Evolutionary conservation across 2,113 vertebrate species (phyloP), one percentile per base, ranked within the genome.

Genomic region (Ursus arctos): DNA sequence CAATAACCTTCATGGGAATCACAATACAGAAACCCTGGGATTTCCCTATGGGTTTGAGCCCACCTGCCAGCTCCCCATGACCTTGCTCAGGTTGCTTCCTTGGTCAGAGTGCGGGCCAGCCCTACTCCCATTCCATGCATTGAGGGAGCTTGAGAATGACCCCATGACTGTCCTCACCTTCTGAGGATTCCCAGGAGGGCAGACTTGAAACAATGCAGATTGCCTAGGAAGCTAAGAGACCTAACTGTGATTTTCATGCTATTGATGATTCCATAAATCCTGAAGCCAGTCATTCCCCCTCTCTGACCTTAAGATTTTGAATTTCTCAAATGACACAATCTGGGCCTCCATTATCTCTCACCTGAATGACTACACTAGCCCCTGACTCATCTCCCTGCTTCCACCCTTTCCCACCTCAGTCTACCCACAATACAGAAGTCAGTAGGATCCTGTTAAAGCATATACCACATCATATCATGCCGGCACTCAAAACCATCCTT

Each of bases 241-340:
- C 31, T 33, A 21, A 26, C 10, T 88, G 5, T 88, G 24, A 6
- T 93, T 59, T 51, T 36, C 65, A 40, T 1, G 9, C 87, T 63
- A 36, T 28, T 26, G 80, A 28, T 61, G 77, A 80, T 71, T 22
- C 33, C 36, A 10, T 83, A 63, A 88, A 57, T 93, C 40, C 61
- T 7, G 31, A 12, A 36, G 13, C 59, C 22, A 88, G 18, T 74
- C 18, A 47, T 33, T 92, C 69, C 40, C 11, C 13, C 24, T 74
- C 92, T 63, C 90, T 91, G 53, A 74, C 15, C 26, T 91, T 93
- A 24, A 96, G 36, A 69, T 76, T 96, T 96, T 92, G n/a, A 59
- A 12, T 91, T 88, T 93, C 49, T 79, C 92, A 57, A 83, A 84
- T 74, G 24, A 89, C 53, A 51, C 40, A 77, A 47, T 49, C 80